These are phyloP conservation scores for Paratilapia polleni DNA, from an alignment of 2,113 vertebrate species.

Conservation along the genomic window DNA sequence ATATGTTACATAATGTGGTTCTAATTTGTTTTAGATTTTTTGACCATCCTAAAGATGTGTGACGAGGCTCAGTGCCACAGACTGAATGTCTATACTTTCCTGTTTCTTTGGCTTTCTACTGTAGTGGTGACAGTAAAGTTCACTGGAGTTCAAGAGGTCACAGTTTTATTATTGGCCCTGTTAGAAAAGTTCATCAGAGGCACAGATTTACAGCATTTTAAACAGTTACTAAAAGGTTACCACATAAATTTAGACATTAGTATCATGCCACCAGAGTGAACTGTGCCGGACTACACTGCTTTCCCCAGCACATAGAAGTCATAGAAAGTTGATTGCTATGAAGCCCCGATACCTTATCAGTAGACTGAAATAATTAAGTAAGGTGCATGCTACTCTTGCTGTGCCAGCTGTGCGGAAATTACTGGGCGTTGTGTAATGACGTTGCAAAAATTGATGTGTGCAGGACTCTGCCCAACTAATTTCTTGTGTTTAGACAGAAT, in stretches of 20 bases:
- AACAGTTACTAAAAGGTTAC: not conserved
- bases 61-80: not conserved
- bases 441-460: not conserved
- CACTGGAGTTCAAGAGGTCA: not conserved
- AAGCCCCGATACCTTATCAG: not conserved
- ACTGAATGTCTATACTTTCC: not conserved
- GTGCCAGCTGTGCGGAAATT: not conserved
- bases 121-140: not conserved
- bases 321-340: not conserved
- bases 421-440: not conserved
- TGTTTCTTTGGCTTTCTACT: not conserved
- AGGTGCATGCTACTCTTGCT: not conserved
- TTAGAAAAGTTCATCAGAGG: not conserved
- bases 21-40: constrained; percentile 15
- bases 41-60: constrained; percentile 4
- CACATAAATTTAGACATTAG: not conserved
- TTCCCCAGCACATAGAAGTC: not conserved
- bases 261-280: not conserved
- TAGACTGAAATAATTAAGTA: not conserved
- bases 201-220: not conserved
- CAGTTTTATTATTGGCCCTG: not conserved
- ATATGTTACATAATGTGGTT: constrained; percentile 5
- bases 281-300: not conserved
- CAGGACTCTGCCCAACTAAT: not conserved
- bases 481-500: not conserved